These are phyloP conservation scores for Sinocyclocheilus rhinocerous DNA, from an alignment of 2,113 vertebrate genomes.

Conservation along the genomic window DNA sequence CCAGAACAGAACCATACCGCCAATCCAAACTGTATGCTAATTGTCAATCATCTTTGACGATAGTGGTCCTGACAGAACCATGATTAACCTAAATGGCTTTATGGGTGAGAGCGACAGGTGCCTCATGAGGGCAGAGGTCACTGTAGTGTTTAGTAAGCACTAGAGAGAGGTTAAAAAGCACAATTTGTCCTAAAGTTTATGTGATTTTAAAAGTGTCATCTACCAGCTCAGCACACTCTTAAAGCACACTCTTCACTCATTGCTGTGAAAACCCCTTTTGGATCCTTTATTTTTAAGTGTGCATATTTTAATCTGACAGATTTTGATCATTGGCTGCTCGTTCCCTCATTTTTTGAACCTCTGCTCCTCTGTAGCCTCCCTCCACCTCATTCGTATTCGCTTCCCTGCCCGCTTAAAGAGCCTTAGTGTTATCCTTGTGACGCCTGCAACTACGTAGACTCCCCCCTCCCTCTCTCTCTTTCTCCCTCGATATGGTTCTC, in stretches of 20 bases:
- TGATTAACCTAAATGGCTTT: slow-evolving; percentile 8
- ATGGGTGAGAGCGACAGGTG: neutral
- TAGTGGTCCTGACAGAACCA: neutral
- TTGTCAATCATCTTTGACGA: no score
- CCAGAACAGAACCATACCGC: no score
- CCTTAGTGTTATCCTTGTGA: slow-evolving; percentile 45
- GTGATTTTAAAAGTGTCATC: no score
- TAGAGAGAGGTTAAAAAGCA: neutral
- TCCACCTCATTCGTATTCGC: neutral
- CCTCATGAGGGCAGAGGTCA: slow-evolving; percentile 1
- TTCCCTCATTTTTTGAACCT: neutral
- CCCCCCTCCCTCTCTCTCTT: slow-evolving; percentile 29
- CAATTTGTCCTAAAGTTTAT: neutral
- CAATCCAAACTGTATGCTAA: no score
- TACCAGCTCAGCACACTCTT: no score
- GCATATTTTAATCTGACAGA: neutral
- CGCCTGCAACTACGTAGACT: slow-evolving; percentile 42
- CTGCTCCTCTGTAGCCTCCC: neutral
- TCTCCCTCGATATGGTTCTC: slow-evolving; percentile 4
- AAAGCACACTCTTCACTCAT: neutral
- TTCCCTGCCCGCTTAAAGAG: slow-evolving; percentile 21
- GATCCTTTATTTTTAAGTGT: neutral
- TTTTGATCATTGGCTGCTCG: neutral
- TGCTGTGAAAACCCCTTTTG: neutral
- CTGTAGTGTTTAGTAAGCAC: neutral